These are phyloP conservation scores for Corythoichthys intestinalis DNA, from an alignment of 2,113 vertebrate species.

Conservation along the genomic window DNA sequence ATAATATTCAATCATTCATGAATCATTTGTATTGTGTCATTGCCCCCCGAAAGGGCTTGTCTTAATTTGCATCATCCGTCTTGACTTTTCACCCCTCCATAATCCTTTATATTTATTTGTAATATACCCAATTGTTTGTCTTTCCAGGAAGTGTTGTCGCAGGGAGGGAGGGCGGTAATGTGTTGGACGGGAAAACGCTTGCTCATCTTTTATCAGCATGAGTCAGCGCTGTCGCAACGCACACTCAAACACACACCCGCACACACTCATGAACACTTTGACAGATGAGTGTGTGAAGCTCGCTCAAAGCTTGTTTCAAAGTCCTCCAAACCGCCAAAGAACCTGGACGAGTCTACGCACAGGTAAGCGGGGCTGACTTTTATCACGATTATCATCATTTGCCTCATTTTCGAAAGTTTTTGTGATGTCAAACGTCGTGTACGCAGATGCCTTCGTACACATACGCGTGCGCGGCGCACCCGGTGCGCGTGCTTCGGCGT, in stretches of 20 bases:
- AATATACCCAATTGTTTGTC: neutral
- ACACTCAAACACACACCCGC: constrained; percentile 15
- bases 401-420: neutral
- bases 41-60: too few species aligned
- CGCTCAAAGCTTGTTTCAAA: constrained; percentile 51
- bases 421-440: neutral
- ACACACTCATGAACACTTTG: constrained; percentile 22
- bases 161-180: constrained; percentile 40
- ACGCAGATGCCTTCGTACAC: constrained; percentile 55
- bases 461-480: constrained; percentile 72
- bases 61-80: too few species aligned
- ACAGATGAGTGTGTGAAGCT: constrained; percentile 58
- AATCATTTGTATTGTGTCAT: too few species aligned
- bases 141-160: constrained; percentile 19
- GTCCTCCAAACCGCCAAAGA: constrained; percentile 43
- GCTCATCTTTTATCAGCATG: constrained; percentile 80
- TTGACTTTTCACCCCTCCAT: too few species aligned
- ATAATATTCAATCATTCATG: too few species aligned
- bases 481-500: constrained; percentile 63
- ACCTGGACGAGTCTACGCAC: neutral
- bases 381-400: neutral
- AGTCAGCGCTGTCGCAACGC: constrained; percentile 74
- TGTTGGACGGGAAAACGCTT: constrained; percentile 65
- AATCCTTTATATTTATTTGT: neutral
- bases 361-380: neutral